phyloP scores from a whole-genome alignment of 2,888 invertebrate genomes.

The Patella caerulea region DNA sequence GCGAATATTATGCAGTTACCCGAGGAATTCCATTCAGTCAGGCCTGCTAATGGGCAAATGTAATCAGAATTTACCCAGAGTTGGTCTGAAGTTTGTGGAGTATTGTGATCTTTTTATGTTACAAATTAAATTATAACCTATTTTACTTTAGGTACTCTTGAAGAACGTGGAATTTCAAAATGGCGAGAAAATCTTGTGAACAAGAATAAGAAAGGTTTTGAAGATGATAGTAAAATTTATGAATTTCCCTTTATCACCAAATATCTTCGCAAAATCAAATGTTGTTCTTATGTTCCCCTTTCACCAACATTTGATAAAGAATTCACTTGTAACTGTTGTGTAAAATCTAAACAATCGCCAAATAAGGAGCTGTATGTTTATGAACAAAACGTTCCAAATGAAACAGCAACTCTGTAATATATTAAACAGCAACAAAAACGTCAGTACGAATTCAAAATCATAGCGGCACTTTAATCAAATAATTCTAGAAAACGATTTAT shows the following conservation, averaged over 20 bases:
- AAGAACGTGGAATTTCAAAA: slow-evolving; percentile 49
- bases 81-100: no score
- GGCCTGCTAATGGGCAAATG: no score
- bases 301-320: slow-evolving; percentile 49
- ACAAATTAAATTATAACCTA: not conserved
- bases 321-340: slow-evolving; percentile 25
- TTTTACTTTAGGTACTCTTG: slow-evolving; percentile 39
- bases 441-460: no score
- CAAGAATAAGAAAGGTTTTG: slow-evolving; percentile 8
- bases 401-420: no score
- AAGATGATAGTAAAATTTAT: slow-evolving; percentile 27
- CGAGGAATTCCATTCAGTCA: no score
- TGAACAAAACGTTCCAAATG: no score
- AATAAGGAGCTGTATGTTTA: no score
- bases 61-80: no score
- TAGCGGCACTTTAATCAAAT: no score
- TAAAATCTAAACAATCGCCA: not conserved
- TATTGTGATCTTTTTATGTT: not conserved
- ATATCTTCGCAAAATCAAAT: slow-evolving; percentile 34
- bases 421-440: no score
- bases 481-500: no score
- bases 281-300: slow-evolving; percentile 46
- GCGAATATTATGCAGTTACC: no score
- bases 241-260: slow-evolving; percentile 45
- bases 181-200: slow-evolving; percentile 40